These are phyloP conservation scores for Potamilus streckersoni DNA, from an alignment of 1,140 invertebrate genomes.

Conservation along the genomic window DNA sequence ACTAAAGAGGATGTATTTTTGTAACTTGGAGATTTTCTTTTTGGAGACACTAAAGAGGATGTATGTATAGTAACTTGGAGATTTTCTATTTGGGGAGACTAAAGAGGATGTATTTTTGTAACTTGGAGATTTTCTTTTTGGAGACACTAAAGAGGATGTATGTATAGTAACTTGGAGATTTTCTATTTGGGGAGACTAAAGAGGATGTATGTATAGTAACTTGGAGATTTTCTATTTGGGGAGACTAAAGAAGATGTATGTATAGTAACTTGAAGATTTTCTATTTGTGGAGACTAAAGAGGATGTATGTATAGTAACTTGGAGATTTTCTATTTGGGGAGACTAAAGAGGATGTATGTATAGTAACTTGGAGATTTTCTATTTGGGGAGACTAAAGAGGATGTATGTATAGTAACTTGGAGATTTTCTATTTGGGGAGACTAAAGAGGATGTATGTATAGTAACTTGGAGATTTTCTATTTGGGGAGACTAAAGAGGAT, in stretches of 20 bases:
- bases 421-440: conserved; percentile 84
- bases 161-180: conserved; percentile 84
- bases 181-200: conserved; percentile 81
- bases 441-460: conserved; percentile 79
- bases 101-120: conserved; percentile 81
- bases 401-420: conserved; percentile 86
- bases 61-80: conserved; percentile 84
- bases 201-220: conserved; percentile 82
- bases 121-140: conserved; percentile 87
- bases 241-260: conserved; percentile 79
- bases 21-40: conserved; percentile 86
- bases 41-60: conserved; percentile 79
- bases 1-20: conserved; percentile 79
- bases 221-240: conserved; percentile 86
- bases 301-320: conserved; percentile 84
- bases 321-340: conserved; percentile 85
- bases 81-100: conserved; percentile 83
- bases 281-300: conserved; percentile 81
- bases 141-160: conserved; percentile 79
- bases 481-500: conserved; percentile 79
- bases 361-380: conserved; percentile 84
- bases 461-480: conserved; percentile 86
- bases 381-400: conserved; percentile 80
- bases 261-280: conserved; percentile 83
- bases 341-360: conserved; percentile 78